Base-by-base conservation (phyloP, 2,888 invertebrate species). In the Pollenia labialis region DNA sequence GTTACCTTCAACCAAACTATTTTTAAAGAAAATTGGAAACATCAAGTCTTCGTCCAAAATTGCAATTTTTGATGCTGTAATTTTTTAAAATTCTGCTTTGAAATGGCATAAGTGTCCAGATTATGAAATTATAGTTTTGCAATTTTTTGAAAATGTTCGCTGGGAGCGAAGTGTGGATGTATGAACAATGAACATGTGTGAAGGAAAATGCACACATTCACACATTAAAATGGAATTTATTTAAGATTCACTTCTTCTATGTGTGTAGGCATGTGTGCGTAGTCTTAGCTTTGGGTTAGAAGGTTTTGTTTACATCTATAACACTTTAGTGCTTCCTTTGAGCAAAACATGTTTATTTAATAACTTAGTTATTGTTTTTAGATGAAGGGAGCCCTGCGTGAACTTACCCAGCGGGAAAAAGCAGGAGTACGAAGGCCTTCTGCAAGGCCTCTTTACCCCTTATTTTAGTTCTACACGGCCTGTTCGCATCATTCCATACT, bases 301-400 rank as follows among this genome's bases (percentile, higher is more conserved):
- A 75, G 60, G 77, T 79, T 75, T 85, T 82, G 85, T 85, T 82
- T 79, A 82, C 82, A 79, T 85, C 68, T 60, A 48, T 54, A 85
- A 85, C 85, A 85, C 85, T 85, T 77, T 82, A 74, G 68, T 60
- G 74, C 32, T 85, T 82, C 85, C 85, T 81, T 77, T 23, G 60
- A 85, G 77, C 81, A 71, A 68, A 60, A 68, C 81, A 74, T 81
- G 68, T 85, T 81, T 77, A 68, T 81, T 76, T 77, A 85, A 74
- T 77, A 85, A 74, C 72, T 81, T 77, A 52, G 44, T 50, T 77
- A 72, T 83, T 71, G 69, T 82, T 71, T 76, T 76, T 16, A 60
- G 42, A 56, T 64, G 46, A 71, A 60, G 69, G 60, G 48, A 44
- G 32, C 32, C 23, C n/a, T 64, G 44, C 40, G 58, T 71, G n/a